Evolutionary conservation across 2,797 vertebrate species (phyloP).

Genomic region (Sarcoramphus papa): DNA sequence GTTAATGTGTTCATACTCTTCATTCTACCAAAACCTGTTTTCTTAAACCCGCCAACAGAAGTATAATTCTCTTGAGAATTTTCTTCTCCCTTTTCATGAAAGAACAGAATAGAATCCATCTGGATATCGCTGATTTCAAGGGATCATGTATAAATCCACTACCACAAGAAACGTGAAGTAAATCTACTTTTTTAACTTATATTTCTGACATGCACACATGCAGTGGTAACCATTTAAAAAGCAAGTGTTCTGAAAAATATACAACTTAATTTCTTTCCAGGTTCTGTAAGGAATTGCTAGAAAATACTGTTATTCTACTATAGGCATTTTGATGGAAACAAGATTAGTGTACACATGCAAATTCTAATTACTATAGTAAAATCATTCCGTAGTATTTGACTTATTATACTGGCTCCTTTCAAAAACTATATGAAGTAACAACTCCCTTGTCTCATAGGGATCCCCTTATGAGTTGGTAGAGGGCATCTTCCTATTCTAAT

Average conservation of each 20-base stretch:
- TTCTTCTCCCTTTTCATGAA: background rate
- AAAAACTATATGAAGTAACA: background rate
- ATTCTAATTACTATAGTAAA: background rate
- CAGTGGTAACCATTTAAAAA: background rate
- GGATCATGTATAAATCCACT: background rate
- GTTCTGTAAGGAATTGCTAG: background rate
- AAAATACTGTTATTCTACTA: background rate
- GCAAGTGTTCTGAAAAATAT: background rate
- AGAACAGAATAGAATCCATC: background rate
- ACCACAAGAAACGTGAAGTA: background rate
- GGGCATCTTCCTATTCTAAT: background rate
- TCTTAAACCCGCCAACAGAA: background rate
- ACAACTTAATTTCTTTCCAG: background rate
- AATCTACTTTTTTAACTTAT: background rate
- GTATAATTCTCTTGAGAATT: background rate
- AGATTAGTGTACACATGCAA: background rate
- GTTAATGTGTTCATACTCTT: background rate
- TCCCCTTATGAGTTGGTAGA: background rate
- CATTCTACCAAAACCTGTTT: background rate
- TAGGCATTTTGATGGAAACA: background rate
- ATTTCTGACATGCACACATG: background rate
- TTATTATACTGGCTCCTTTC: background rate
- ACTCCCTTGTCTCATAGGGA: background rate
- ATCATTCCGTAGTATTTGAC: fast-evolving
- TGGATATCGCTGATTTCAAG: background rate